Conservation (phyloP, 2,888 invertebrate species). For the Drosophila glabriapex region DNA sequence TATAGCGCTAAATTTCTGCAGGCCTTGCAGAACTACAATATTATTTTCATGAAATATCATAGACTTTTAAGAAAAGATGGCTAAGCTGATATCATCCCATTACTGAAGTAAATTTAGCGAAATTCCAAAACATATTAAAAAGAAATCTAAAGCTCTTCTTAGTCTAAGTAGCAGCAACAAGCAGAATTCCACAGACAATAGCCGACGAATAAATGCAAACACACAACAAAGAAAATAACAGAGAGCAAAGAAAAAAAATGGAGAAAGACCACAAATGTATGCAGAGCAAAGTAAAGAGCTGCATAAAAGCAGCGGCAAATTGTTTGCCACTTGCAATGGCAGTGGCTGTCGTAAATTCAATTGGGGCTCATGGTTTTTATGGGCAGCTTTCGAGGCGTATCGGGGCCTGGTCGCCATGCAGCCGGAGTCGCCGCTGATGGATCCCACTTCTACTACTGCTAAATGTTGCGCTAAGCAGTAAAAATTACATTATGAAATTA, state of each 20-base stretch:
- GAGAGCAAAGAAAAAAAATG: neutral
- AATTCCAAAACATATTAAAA: neutral
- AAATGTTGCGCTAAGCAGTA: constrained; percentile 62
- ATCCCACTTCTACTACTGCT: constrained; percentile 19
- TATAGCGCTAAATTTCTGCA: neutral
- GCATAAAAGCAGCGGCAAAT: constrained; percentile 36
- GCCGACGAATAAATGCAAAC: constrained; percentile 24
- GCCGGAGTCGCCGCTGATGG: constrained; percentile 25
- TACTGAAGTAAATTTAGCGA: neutral
- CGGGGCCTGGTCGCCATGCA: constrained; percentile 11
- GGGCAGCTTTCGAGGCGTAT: constrained; percentile 36
- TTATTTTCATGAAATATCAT: neutral
- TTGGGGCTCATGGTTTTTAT: constrained; percentile 44
- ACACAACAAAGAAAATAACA: constrained; percentile 6
- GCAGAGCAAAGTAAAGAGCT: constrained; percentile 2
- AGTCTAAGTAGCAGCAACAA: constrained; percentile 5
- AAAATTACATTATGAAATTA: constrained; percentile 70
- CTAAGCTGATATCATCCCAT: neutral
- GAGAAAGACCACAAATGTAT: neutral
- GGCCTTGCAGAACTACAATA: neutral
- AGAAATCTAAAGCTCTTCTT: constrained; percentile 4
- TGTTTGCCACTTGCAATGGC: constrained; percentile 38
- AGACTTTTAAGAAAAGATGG: neutral
- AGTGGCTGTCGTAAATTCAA: constrained; percentile 40
- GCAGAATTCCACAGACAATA: constrained; percentile 21